Percentiles rank a stretch among this genome's conserved stretches.
phyloP scores from a whole-genome alignment of 37 sponge, comb jelly and placozoan genomes.

The Spongilla lacustris region DNA sequence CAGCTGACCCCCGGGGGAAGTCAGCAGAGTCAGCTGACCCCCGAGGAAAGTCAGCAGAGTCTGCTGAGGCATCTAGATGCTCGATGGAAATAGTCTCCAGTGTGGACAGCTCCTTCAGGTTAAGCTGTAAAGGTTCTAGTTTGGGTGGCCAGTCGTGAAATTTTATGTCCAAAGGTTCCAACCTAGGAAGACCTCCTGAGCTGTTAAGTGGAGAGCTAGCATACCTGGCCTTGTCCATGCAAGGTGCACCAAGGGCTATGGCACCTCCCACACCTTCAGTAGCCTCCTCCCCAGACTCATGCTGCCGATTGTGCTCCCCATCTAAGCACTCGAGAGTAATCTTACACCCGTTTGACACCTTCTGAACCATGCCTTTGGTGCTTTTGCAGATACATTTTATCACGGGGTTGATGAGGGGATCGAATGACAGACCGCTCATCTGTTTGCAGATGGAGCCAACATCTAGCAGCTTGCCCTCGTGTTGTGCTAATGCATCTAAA shows the following conservation, averaged over 20 bases:
- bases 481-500: conserved; percentile 34
- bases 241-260: neutral
- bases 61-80: neutral
- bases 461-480: conserved; percentile 12
- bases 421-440: conserved; percentile 9
- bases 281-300: conserved; percentile 1
- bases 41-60: neutral
- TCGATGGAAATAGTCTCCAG: neutral
- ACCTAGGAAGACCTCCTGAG: neutral
- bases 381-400: conserved; percentile 2
- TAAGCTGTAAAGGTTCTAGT: neutral
- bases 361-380: neutral
- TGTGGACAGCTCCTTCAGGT: neutral
- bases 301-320: neutral
- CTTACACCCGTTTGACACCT: neutral
- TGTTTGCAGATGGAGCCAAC: neutral
- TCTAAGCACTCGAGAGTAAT: conserved; percentile 2
- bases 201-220: neutral
- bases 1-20: no score
- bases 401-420: conserved; percentile 44
- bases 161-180: neutral
- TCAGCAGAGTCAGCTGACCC: neutral
- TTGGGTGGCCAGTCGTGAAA: neutral
- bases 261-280: neutral
- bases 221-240: neutral